Evolutionary conservation across 2,113 vertebrate species (phyloP).

Genomic region (Microcebus ravelobensis): DNA sequence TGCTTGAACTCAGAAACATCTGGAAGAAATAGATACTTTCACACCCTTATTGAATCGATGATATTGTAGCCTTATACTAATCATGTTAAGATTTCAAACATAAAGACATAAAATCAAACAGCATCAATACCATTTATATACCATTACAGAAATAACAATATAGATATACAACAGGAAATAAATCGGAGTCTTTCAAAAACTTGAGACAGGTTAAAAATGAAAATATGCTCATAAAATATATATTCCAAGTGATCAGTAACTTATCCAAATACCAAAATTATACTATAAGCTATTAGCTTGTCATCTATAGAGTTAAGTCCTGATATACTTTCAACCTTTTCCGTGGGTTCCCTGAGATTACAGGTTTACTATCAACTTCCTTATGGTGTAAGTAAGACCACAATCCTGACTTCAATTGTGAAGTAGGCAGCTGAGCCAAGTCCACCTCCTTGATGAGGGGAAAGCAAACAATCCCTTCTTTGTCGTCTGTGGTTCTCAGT

Average conservation of each 20-base stretch:
- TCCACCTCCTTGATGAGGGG: background rate
- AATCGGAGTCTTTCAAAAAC: background rate
- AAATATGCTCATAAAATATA: slow-evolving; percentile 21
- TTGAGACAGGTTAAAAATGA: background rate
- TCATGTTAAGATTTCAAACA: slow-evolving; percentile 18
- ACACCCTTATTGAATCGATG: background rate
- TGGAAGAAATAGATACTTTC: slow-evolving; percentile 78
- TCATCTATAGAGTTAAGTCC: background rate
- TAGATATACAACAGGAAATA: background rate
- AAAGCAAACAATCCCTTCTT: background rate
- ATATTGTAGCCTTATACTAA: background rate
- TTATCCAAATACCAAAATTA: background rate
- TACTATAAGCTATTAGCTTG: background rate
- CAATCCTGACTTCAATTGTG: background rate
- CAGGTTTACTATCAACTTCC: background rate
- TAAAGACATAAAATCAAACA: background rate
- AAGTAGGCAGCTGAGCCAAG: background rate
- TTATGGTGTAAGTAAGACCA: background rate
- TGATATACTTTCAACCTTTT: background rate
- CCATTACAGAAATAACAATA: background rate
- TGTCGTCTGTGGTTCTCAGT: background rate
- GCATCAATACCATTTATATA: background rate
- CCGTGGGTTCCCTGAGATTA: background rate
- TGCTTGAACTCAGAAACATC: slow-evolving; percentile 96
- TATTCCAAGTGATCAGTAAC: background rate